These are phyloP conservation scores for Drosophila stalkeri DNA, from an alignment of 2,888 invertebrate species.

Conservation along the genomic window DNA sequence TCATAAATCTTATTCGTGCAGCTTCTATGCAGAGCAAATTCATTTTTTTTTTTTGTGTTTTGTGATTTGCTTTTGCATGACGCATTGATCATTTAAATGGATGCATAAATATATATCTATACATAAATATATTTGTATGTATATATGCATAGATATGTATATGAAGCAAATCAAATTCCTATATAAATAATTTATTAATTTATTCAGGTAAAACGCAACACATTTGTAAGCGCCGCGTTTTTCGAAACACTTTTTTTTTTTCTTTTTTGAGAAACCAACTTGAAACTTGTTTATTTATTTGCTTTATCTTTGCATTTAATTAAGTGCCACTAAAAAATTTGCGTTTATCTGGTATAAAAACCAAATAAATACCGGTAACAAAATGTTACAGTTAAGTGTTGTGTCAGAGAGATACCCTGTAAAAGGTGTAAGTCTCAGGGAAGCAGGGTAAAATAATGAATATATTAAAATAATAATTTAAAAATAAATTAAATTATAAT, in stretches of 20 bases:
- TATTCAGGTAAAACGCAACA: conserved; percentile 52
- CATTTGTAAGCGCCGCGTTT: conserved; percentile 5
- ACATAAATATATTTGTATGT: conserved; percentile 9
- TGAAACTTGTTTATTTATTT: conserved; percentile 40
- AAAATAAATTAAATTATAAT: too few species aligned
- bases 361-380: neutral
- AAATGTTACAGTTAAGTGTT: neutral
- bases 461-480: too few species aligned
- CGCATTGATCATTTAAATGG: conserved; percentile 65
- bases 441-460: too few species aligned
- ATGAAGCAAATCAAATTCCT: conserved; percentile 51
- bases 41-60: conserved; percentile 10
- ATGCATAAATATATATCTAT: conserved; percentile 50
- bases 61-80: conserved; percentile 26
- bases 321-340: conserved; percentile 68
- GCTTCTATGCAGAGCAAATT: conserved; percentile 12
- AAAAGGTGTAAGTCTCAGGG: neutral
- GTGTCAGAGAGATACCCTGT: neutral
- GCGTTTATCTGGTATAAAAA: conserved; percentile 38
- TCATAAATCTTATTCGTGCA: conserved; percentile 1
- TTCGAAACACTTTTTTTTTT: conserved; percentile 15
- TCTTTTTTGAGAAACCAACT: neutral
- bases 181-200: conserved; percentile 61
- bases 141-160: conserved; percentile 25
- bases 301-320: conserved; percentile 69